Percentiles rank a stretch among this genome's conserved stretches.
phyloP scores from a whole-genome alignment of 2,888 invertebrate genomes.

The Kuschelorhynchus macadamiae region DNA sequence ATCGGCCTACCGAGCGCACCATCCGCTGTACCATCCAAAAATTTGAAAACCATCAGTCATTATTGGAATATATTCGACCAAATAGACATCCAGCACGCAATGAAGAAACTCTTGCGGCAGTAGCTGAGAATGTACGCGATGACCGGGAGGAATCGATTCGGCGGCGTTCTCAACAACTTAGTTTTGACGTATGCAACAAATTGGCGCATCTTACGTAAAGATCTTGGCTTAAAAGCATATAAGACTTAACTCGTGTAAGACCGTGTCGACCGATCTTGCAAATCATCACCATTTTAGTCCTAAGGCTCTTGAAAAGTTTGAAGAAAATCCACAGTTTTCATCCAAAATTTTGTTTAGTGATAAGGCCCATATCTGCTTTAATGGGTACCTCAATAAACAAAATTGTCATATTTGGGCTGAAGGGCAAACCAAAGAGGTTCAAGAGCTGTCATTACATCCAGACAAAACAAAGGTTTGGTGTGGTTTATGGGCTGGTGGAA shows the following conservation, averaged over 20 bases:
- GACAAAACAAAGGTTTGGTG: constrained; percentile 39
- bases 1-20: too few species aligned
- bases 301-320: constrained; percentile 24
- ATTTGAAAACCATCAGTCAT: too few species aligned
- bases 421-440: constrained; percentile 15
- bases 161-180: constrained; percentile 19
- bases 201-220: constrained; percentile 21
- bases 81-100: too few species aligned
- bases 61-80: too few species aligned
- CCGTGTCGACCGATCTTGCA: constrained; percentile 16
- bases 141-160: constrained; percentile 30
- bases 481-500: constrained; percentile 27
- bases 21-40: too few species aligned
- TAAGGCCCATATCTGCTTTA: constrained; percentile 17
- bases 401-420: too few species aligned
- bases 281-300: not conserved
- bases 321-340: constrained; percentile 23
- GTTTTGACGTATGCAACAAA: too few species aligned
- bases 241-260: constrained; percentile 44
- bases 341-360: constrained; percentile 31
- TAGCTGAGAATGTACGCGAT: constrained; percentile 24
- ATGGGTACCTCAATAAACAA: too few species aligned
- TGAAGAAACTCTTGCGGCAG: constrained; percentile 3
- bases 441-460: constrained; percentile 20
- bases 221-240: constrained; percentile 36